Percentiles rank a stretch among this genome's conserved stretches.
Evolutionary conservation across 1,140 invertebrate genomes (phyloP).

Genomic region (Cephus cinctus): DNA sequence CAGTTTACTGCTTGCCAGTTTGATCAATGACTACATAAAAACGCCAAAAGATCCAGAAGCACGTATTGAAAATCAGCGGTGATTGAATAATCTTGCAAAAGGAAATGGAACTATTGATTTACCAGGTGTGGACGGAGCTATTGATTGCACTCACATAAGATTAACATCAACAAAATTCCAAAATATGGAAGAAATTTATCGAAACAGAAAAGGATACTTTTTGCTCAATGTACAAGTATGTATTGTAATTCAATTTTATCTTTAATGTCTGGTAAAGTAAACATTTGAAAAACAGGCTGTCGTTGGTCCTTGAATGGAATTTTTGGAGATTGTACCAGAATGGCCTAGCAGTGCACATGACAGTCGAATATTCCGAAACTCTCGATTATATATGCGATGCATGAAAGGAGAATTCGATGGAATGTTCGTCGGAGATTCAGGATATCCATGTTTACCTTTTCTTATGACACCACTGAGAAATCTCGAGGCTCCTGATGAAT

Average conservation of each 20-base stretch:
- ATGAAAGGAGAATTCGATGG: slow-evolving; percentile 14
- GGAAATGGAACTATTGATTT: slow-evolving; percentile 23
- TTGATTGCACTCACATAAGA: slow-evolving; percentile 22
- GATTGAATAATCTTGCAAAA: too few relatives aligned
- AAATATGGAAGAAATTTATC: slow-evolving; percentile 18
- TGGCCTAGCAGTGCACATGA: slow-evolving; percentile 26
- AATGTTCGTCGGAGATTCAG: slow-evolving; percentile 19
- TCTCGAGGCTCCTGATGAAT: neutral
- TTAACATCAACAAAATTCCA: slow-evolving; percentile 18
- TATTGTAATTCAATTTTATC: slow-evolving; percentile 1
- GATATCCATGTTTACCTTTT: slow-evolving; percentile 8
- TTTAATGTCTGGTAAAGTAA: neutral
- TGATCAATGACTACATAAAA: too few relatives aligned
- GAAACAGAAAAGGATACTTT: slow-evolving; percentile 25
- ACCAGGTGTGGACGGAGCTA: slow-evolving; percentile 17
- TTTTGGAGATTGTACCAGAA: slow-evolving; percentile 22
- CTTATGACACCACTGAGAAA: neutral
- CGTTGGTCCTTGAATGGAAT: slow-evolving; percentile 18
- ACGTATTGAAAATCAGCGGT: too few relatives aligned
- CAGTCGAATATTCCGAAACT: slow-evolving; percentile 26
- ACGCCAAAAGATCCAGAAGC: too few relatives aligned
- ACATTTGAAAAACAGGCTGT: slow-evolving; percentile 8
- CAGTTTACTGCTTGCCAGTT: too few relatives aligned
- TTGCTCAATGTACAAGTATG: slow-evolving; percentile 25
- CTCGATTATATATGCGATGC: slow-evolving; percentile 15